Conservation (phyloP, 2,888 invertebrate species). For the Tenodera sinensis region DNA sequence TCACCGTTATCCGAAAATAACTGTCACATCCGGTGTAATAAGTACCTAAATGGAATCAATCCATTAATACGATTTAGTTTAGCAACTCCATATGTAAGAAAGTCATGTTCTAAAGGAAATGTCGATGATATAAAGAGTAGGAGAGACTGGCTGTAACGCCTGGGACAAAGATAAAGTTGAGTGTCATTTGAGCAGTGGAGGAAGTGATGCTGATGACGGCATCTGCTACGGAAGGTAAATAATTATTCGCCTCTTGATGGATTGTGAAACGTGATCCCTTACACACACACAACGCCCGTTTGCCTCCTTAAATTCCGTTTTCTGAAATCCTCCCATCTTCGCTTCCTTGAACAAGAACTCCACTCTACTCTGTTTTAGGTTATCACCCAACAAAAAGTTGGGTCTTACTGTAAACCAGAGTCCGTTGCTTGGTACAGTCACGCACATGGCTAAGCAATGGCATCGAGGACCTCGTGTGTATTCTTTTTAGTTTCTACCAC, state of each 20-base stretch:
- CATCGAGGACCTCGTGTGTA: too few species aligned
- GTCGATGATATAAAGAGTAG: neutral
- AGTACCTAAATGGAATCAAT: too few species aligned
- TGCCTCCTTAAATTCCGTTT: neutral
- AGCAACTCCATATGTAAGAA: too few species aligned
- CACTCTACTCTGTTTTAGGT: too few species aligned
- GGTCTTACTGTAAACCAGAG: too few species aligned
- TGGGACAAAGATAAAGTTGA: neutral
- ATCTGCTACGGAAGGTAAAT: neutral
- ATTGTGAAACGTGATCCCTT: neutral
- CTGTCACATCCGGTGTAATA: too few species aligned
- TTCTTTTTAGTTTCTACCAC: too few species aligned
- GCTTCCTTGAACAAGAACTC: too few species aligned
- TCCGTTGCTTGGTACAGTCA: too few species aligned
- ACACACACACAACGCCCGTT: neutral
- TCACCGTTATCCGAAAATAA: too few species aligned
- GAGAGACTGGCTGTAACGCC: neutral
- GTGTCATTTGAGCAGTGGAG: neutral
- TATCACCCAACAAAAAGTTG: neutral
- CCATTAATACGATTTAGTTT: too few species aligned
- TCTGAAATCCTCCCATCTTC: neutral
- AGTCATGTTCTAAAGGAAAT: neutral
- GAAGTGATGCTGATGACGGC: neutral
- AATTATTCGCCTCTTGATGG: conserved; percentile 1
- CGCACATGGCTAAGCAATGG: too few species aligned